A percentile compares a stretch with the other conserved stretches of the same genome.
Conservation (phyloP, 2,113 vertebrate species). For the Tachysurus vachellii region DNA sequence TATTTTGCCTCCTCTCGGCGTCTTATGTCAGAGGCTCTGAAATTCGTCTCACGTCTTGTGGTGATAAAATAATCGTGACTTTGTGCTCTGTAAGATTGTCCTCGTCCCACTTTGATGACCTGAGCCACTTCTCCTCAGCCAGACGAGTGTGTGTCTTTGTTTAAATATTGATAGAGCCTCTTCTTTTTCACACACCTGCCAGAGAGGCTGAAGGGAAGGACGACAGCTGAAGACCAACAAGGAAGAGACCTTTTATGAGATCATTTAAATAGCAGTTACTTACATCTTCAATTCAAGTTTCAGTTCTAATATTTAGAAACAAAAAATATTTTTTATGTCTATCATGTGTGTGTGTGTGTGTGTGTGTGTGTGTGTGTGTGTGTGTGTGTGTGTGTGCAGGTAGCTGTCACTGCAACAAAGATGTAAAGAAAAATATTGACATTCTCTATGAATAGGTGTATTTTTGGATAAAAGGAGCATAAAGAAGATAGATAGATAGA, state of each 20-base stretch:
- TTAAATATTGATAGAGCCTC: conserved; percentile 34
- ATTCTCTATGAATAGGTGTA: not conserved
- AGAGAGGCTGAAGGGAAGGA: not conserved
- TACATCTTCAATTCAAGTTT: not conserved
- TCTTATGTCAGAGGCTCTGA: not conserved
- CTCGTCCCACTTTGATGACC: conserved; percentile 4
- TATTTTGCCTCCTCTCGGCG: not conserved
- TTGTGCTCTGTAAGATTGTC: not conserved
- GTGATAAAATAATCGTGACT: conserved; percentile 7
- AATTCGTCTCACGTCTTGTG: not conserved
- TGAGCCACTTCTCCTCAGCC: not conserved
- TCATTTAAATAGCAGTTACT: not conserved
- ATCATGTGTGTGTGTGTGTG: not conserved
- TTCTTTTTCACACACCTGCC: not conserved
- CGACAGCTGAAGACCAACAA: not conserved
- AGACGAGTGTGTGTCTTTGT: conserved; percentile 19
- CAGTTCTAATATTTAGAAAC: not conserved
- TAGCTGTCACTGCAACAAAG: not conserved
- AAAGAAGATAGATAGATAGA: not conserved
- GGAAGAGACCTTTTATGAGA: not conserved
- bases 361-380: too few relatives aligned
- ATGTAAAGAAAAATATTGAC: not conserved
- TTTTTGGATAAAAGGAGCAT: not conserved
- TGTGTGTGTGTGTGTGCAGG: too few relatives aligned
- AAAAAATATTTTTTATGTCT: not conserved